Evolutionary conservation across 1,140 invertebrate genomes (phyloP), one percentile per base, ranked within the genome.

Genomic region (Globodera rostochiensis): DNA sequence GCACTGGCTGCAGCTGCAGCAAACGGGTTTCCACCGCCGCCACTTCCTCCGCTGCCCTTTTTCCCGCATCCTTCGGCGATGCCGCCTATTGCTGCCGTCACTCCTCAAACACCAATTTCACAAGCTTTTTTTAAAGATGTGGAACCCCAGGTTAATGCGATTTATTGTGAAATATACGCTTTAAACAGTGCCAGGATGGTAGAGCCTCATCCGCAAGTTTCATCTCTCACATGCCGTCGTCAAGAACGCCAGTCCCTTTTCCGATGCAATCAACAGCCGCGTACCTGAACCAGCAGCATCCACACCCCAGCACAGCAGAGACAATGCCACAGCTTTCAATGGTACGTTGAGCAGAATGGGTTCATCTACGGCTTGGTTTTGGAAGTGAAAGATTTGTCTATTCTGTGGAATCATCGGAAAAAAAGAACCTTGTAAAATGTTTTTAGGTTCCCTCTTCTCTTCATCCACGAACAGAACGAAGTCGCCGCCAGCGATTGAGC

Each of bases 391-490:
- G 36, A 36, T 36, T 36, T 36, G 36, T 36, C 36, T 3, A 36
- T 36, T 36, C 3, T 36, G 36, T 36, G 36, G 36, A 36, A 36
- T 36, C 36, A 36, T 36, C 3, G 36, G 36, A 36, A 2, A 36
- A n/a, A 36, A 3, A 36, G 36, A 36, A 0, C 36, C 36, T 36
- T 36, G 25, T 2, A 36, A 36, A 36, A 36, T 36, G 25, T 36
- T 36, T 49, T 69, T 21, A 69, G 76, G 64, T 78, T 8, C 76
- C 76, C 15, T 53, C 76, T 46, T 78, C 76, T 45, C 46, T 78
- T 6, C 76, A 69, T 50, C 76, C 76, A 15, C 76, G 25, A 25
- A 47, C 66, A 36, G 76, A 78, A 78, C 49, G 70, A 49, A n/a
- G 47, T 45, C 64, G 45, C 1, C 53, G 46, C 11, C 25, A 45